phyloP scores from a whole-genome alignment of 2,888 invertebrate species.

The Ophion obscuratus region DNA sequence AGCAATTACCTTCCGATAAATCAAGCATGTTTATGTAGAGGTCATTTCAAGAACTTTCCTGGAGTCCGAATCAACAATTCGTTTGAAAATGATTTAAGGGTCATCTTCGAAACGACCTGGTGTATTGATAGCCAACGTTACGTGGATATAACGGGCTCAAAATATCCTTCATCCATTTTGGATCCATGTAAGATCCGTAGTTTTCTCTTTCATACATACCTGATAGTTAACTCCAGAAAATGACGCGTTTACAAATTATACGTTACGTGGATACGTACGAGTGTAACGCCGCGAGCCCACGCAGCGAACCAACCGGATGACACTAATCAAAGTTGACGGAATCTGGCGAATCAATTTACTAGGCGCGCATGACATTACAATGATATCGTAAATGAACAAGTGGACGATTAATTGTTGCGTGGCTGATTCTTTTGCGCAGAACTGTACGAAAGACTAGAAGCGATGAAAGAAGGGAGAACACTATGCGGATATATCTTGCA shows the following conservation, averaged over 20 bases:
- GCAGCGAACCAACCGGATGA: slow-evolving; percentile 40
- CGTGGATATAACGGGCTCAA: too few relatives aligned
- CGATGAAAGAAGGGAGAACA: too few relatives aligned
- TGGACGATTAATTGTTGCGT: slow-evolving; percentile 16
- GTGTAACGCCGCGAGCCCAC: slow-evolving; percentile 5
- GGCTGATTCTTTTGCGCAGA: background rate
- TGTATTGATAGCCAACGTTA: too few relatives aligned
- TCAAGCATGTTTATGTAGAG: background rate
- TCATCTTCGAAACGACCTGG: too few relatives aligned
- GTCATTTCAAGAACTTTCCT: background rate
- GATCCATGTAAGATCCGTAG: slow-evolving; percentile 11
- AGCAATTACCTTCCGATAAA: background rate
- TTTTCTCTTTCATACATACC: slow-evolving; percentile 22
- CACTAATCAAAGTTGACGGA: slow-evolving; percentile 57
- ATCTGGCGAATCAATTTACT: slow-evolving; percentile 47
- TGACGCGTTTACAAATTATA: slow-evolving; percentile 57
- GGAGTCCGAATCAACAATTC: too few relatives aligned
- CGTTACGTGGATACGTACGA: slow-evolving; percentile 21
- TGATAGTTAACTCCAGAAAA: slow-evolving; percentile 52
- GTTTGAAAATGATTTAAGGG: too few relatives aligned
- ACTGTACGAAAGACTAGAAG: too few relatives aligned
- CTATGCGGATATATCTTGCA: too few relatives aligned
- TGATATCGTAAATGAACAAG: background rate
- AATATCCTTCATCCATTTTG: background rate
- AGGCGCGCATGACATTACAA: background rate